Percentiles rank a stretch among this genome's conserved stretches.
phyloP scores from a whole-genome alignment of 2,888 invertebrate species.

The Tetragonula carbonaria region DNA sequence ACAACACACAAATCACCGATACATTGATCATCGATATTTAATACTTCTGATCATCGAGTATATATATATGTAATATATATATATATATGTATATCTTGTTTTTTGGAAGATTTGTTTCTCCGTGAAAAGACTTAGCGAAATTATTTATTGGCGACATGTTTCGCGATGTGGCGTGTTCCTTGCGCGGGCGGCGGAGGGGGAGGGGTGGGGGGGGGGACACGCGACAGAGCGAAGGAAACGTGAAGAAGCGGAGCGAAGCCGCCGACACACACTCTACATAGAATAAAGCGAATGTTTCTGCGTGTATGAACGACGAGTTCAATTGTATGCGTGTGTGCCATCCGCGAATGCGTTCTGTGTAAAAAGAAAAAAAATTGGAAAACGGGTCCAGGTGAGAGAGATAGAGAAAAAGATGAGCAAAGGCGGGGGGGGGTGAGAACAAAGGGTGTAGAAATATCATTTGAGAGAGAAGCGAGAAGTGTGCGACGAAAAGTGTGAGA shows the following conservation, averaged over 20 bases:
- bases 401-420: not conserved
- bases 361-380: not conserved
- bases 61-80: constrained; percentile 23
- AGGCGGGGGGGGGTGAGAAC: not conserved
- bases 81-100: constrained; percentile 24
- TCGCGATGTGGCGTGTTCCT: constrained; percentile 59
- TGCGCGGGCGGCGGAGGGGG: not conserved
- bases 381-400: not conserved
- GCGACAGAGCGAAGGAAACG: constrained; percentile 23
- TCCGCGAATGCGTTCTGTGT: not conserved
- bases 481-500: not conserved
- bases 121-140: constrained; percentile 81
- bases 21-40: constrained; percentile 24
- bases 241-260: not conserved
- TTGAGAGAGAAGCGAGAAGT: not conserved
- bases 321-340: constrained; percentile 9
- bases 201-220: constrained; percentile 23
- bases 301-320: constrained; percentile 10
- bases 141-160: constrained; percentile 80
- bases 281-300: constrained; percentile 47
- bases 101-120: constrained; percentile 75
- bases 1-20: not conserved
- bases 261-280: constrained; percentile 3
- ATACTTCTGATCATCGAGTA: constrained; percentile 36
- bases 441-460: not conserved